These are phyloP conservation scores for Temnothorax nylanderi DNA, from an alignment of 1,140 invertebrate species.

Conservation along the genomic window DNA sequence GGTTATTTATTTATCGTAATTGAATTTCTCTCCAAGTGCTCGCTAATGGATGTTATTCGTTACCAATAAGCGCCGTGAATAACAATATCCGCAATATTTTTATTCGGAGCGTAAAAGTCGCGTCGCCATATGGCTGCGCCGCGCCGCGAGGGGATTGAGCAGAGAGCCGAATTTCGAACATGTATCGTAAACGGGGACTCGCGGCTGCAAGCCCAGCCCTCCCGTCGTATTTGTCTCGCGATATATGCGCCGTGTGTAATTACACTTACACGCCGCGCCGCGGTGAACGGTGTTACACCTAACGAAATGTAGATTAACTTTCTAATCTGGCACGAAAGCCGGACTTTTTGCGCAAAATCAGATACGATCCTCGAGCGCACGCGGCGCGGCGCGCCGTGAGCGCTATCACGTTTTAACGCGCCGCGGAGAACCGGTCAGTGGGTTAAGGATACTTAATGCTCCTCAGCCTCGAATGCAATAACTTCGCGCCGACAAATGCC, in stretches of 20 bases:
- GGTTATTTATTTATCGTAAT: slow-evolving; percentile 31
- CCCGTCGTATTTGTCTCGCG: slow-evolving; percentile 43
- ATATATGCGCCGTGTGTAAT: slow-evolving; percentile 54
- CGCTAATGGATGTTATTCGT: slow-evolving; percentile 37
- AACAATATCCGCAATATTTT: slow-evolving; percentile 18
- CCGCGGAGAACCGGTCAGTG: slow-evolving; percentile 81
- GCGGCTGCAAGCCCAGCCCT: neutral
- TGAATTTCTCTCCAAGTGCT: slow-evolving; percentile 28
- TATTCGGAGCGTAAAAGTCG: slow-evolving; percentile 10
- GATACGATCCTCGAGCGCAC: slow-evolving; percentile 63
- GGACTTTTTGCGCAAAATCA: slow-evolving; percentile 70
- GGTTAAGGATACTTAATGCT: slow-evolving; percentile 79
- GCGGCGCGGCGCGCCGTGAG: slow-evolving; percentile 18
- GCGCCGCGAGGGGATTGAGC: neutral
- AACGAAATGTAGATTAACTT: slow-evolving; percentile 77
- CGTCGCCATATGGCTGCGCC: neutral
- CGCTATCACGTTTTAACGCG: slow-evolving; percentile 66
- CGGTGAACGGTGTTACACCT: slow-evolving; percentile 56
- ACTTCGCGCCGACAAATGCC: slow-evolving; percentile 62
- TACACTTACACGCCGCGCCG: slow-evolving; percentile 43
- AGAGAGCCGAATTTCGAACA: slow-evolving; percentile 30
- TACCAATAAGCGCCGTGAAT: neutral
- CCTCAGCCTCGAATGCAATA: slow-evolving; percentile 55
- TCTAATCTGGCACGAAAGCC: slow-evolving; percentile 78
- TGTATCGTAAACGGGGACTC: slow-evolving; percentile 5